Evolutionary conservation across 2,888 invertebrate genomes (phyloP), one percentile per base, ranked within the genome.

Genomic region (Drosophila maculinotata): DNA sequence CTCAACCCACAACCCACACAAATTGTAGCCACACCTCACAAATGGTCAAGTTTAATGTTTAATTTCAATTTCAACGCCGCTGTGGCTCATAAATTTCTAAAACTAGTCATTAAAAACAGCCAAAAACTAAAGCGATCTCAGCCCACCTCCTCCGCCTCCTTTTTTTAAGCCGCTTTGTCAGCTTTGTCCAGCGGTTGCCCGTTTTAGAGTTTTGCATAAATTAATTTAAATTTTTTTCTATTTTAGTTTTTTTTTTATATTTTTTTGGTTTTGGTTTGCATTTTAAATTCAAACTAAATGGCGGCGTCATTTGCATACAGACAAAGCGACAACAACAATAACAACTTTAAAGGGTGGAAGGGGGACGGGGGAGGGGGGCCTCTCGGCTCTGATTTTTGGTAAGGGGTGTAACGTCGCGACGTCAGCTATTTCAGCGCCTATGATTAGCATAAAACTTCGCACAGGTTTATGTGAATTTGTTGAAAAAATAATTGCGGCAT

Each of bases 31-130:
- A 62, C 77, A 69, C 80, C 77, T 62, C 41, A 42, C 51, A 25
- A 69, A 63, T 58, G 80, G 60, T 52, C 44, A 72, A 63, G 70
- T 75, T 60, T 52, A 69, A 72, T 67, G 69, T 68, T 75, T 76
- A 68, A 80, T 80, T 85, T 80, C 69, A 85, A 85, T 80, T 82
- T 80, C 54, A 60, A 69, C 77, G 76, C 78, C 74, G 66, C 62
- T 72, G 64, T 59, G 72, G 64, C 80, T 73, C 86, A 80, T 80
- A 80, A 80, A 85, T 82, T 85, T 60, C 68, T 48, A 58, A 79
- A 82, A 69, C 68, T 68, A 69, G 64, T 76, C 83, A 79, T 80
- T 80, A 84, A 81, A 84, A 81, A 63, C 57, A 57, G 56, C 51
- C 69, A 41, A 64, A 69, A 65, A 66, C 67, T 64, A 66, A 72